Evolutionary conservation across 2,888 invertebrate species (phyloP), one percentile per base, ranked within the genome.

Genomic region (Drosophila peninsularis): DNA sequence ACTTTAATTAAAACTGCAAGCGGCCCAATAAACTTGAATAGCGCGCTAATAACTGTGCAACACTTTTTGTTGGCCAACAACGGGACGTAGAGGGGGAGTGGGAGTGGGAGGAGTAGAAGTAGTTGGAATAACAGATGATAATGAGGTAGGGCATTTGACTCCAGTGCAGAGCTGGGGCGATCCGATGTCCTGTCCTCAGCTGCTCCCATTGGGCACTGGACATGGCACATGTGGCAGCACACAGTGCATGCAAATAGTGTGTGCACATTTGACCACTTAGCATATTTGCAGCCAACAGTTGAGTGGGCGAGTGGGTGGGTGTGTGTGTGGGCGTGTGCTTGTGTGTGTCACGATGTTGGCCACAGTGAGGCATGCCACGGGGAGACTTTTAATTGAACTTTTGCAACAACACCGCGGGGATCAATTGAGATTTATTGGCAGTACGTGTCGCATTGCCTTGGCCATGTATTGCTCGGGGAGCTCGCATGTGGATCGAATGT

Each of bases 361-460:
- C 68, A 72, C 65, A 53, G 60, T 62, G 75, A 61, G 68, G 66
- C 76, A 61, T 47, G 61, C 66, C 77, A 47, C 57, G 52, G 64
- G 60, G 65, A 71, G 82, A 75, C 63, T 81, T 82, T 82, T 82
- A 82, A 89, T 89, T 88, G 90, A 90, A 88, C 84, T 83, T 80
- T 69, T 64, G 75, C 80, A 80, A 89, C 84, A 77, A 70, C 77
- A 78, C 90, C 86, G 75, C 75, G 56, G 90, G 83, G 89, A 90
- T 79, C 82, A 84, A 84, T 85, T 81, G 83, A 87, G 90, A 89
- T 90, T 90, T 90, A 90, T 89, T 80, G 88, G 62, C 77, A 53
- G 67, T 65, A 70, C 83, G 80, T 88, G 88, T 88, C 85, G 62
- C 65, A 71, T 71, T 71, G 68, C 72, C 67, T 62, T 57, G 34